Conservation (phyloP, 53 echinoderm and acorn worm genomes). For the Apostichopus leukothele region DNA sequence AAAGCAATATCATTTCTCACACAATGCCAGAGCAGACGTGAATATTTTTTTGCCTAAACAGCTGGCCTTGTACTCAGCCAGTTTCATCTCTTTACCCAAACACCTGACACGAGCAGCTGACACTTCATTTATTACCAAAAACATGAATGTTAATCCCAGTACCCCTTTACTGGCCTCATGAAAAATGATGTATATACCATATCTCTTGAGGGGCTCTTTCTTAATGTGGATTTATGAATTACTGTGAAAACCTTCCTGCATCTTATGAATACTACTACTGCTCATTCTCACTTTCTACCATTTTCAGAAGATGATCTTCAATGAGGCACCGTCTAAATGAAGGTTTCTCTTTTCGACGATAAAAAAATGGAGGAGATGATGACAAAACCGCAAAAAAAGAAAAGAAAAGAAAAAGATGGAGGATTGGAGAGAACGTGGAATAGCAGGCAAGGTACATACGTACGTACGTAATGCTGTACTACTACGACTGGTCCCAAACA, state of each 20-base stretch:
- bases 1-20: constrained; percentile 11
- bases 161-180: constrained; percentile 14
- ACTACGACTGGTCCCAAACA: background rate
- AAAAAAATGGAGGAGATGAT: background rate
- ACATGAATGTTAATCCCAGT: constrained; percentile 18
- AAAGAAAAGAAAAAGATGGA: background rate
- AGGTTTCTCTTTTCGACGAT: background rate
- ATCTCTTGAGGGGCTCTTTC: constrained; percentile 15
- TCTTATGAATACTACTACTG: constrained; percentile 5
- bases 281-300: constrained; percentile 7
- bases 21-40: background rate
- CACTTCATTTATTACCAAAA: constrained; percentile 14
- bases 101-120: constrained; percentile 14
- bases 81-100: constrained; percentile 14
- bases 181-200: constrained; percentile 18
- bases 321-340: background rate
- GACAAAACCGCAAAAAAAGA: background rate
- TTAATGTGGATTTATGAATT: constrained; percentile 18
- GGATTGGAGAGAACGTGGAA: background rate
- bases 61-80: constrained; percentile 18
- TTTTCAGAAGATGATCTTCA: constrained; percentile 15
- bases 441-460: background rate
- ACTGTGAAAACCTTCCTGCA: background rate
- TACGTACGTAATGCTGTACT: background rate
- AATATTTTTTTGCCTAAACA: constrained; percentile 15